Base-by-base conservation (phyloP, 2,113 vertebrate genomes). In the Hucho hucho region DNA sequence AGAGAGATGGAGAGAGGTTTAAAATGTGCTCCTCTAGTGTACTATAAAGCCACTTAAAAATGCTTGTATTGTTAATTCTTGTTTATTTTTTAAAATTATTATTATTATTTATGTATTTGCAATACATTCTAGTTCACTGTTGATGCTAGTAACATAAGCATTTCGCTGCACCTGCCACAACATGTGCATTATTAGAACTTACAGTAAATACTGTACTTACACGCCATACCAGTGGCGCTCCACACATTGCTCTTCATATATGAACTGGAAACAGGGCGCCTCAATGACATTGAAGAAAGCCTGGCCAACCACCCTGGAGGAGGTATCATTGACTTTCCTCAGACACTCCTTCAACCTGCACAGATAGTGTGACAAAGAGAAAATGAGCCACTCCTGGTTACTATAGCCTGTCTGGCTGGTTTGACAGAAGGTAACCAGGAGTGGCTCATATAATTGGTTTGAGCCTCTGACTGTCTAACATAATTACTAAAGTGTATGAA, bases 251-350 rank as follows among this genome's bases (percentile, higher is more conserved):
- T 97, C 94, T 76, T 93, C 92, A 74, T 93, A 94, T 69, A 75
- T 61, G 2, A 97, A 86, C 46, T 95, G 93, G 58, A 97, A 97
- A 89, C 97, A 98, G 9, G 96, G 96, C 65, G 91, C 94, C 65
- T 93, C 90, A 13, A 97, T 94, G 73, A 97, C 93, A 5, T 96
- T 96, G 86, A 96, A 96, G 91, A 97, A 97, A 0, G 95, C 92
- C 74, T 97, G 94, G 43, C 95, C 95, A 29, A 96, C 93, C 13
- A 95, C 93, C 0, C 93, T 84, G 2, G 97, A 97, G 4, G 94
- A 91, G 0, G 94, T 95, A 90, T 96, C 94, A 0, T 97, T 96
- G 61, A 95, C 94, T 56, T 18, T 81, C 83, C 83, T 90, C 75
- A 97, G 90, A 82, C 95, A 98, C 1, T 83, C 82, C 86, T 94